Evolutionary conservation across 2,113 vertebrate species (phyloP), one percentile per base, ranked within the genome.

Genomic region (Muscicapa adusta): DNA sequence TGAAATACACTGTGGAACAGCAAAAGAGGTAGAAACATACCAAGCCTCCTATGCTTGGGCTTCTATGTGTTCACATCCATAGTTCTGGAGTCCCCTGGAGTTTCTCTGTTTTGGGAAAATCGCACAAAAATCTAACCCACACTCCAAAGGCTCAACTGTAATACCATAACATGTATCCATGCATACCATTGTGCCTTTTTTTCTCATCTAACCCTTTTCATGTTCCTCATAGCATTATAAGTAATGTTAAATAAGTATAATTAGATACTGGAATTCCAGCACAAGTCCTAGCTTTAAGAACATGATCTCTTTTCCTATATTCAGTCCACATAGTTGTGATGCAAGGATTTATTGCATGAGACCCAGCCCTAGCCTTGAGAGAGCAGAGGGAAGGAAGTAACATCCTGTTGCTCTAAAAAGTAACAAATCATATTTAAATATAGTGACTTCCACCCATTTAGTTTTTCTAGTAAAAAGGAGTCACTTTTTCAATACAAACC

Each of bases 1-100:
- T 12, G 18, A 79, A 74, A 34, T 5, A 33, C 20, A 7, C 50
- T 63, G 48, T 54, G 67, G 70, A 76, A 61, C 14, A 15, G 25
- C 29, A 16, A 31, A 38, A 67, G 8, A 74, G 28, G 11, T 25
- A 53, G 22, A 43, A 73, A 36, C 18, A 7, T 14, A 51, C 12
- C 24, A 19, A 47, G 2, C 18, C 68, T 68, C 40, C 36, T n/a
- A 5, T 53, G 24, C 50, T 14, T 80, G 19, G 42, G 6, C 36
- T 45, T 80, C 42, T 33, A 0, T 9, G 2, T 8, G 38, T 63
- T 85, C 0, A 0, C 18, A 20, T 43, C 34, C 43, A 9, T 34
- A 33, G 6, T 31, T 78, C 19, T 33, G 38, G 38, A 70, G 26
- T 33, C 11, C 14, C 6, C 5, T 42, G 34, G 53, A 48, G 17